Conservation (phyloP, 2,113 vertebrate genomes). For the Centropus bengalensis region DNA sequence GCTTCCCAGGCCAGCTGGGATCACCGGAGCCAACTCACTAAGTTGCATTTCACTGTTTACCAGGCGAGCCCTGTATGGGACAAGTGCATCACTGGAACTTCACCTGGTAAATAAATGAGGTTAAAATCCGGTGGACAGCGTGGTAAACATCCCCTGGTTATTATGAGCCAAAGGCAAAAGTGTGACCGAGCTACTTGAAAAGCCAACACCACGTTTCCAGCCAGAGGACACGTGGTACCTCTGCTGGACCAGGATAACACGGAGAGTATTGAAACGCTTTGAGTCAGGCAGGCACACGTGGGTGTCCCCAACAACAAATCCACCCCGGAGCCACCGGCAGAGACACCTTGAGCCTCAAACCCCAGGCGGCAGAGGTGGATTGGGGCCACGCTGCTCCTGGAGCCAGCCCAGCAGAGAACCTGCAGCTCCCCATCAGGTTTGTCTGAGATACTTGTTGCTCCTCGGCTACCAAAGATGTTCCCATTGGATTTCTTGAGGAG, state of each 20-base stretch:
- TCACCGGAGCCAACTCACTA: neutral
- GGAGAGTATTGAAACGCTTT: rapidly evolving
- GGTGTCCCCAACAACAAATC: neutral
- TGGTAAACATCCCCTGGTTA: neutral
- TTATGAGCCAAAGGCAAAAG: neutral
- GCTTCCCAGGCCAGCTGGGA: rapidly evolving
- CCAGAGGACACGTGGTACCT: neutral
- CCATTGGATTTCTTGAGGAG: neutral
- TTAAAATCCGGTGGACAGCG: rapidly evolving
- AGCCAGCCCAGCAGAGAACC: rapidly evolving
- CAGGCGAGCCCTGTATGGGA: rapidly evolving
- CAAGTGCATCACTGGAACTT: no score
- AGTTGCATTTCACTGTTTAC: no score
- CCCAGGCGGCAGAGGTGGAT: rapidly evolving
- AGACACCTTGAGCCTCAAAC: neutral
- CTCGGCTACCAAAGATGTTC: neutral
- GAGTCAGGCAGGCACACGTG: neutral
- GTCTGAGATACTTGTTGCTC: neutral
- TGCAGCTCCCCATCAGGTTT: rapidly evolving
- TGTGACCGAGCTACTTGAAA: neutral
- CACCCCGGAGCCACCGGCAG: neutral
- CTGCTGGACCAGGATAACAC: neutral
- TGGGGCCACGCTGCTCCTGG: rapidly evolving
- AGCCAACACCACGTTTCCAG: neutral
- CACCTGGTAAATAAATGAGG: neutral